phyloP scores from a whole-genome alignment of 2,113 vertebrate species.

The Pelusios castaneus region DNA sequence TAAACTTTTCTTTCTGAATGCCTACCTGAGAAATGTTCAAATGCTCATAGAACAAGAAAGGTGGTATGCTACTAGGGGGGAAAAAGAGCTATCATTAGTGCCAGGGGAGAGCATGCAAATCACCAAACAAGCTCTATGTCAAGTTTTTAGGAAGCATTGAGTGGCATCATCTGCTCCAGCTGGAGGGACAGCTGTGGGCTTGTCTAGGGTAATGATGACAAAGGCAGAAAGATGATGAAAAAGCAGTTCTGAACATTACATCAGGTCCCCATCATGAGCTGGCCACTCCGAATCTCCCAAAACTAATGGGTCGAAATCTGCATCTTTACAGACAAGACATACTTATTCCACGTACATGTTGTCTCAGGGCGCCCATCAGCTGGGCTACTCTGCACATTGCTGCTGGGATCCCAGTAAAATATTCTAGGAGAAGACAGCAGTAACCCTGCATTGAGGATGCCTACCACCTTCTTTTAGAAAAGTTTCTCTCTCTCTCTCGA shows the following conservation, averaged over 20 bases:
- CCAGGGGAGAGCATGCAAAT: not conserved
- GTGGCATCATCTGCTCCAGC: not conserved
- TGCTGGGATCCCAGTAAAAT: too few species aligned
- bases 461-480: too few species aligned
- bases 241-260: not conserved
- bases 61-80: too few species aligned
- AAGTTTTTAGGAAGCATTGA: accelerated
- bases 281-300: not conserved
- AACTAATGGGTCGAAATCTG: not conserved
- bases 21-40: not conserved
- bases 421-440: too few species aligned
- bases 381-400: too few species aligned
- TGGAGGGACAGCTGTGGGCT: not conserved
- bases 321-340: not conserved
- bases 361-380: too few species aligned
- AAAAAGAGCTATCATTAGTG: too few species aligned
- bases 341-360: too few species aligned
- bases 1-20: not conserved
- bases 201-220: not conserved
- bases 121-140: not conserved
- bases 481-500: too few species aligned
- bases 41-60: not conserved
- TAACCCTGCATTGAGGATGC: too few species aligned
- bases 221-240: not conserved
- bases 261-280: not conserved